These are phyloP conservation scores for Eulemur rufifrons DNA, from an alignment of 2,113 vertebrate genomes.

Conservation along the genomic window DNA sequence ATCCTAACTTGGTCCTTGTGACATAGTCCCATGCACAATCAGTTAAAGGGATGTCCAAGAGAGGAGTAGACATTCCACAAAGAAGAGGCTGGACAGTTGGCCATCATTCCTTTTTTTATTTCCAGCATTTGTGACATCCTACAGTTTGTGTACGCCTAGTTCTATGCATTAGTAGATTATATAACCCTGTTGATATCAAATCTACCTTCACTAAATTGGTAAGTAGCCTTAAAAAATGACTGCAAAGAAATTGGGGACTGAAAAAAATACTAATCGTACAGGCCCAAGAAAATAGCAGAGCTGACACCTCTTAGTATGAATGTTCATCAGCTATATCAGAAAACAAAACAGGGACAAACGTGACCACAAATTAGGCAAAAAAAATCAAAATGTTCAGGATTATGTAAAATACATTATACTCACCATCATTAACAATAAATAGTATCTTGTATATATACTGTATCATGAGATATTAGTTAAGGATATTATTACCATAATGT, in stretches of 20 bases:
- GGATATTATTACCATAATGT: neutral
- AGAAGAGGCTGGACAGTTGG: neutral
- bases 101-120: neutral
- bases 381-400: conserved; percentile 23
- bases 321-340: neutral
- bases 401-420: neutral
- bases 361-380: neutral
- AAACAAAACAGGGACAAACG: neutral
- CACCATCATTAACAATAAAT: neutral
- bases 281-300: neutral
- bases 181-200: neutral
- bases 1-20: neutral
- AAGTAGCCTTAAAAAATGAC: neutral
- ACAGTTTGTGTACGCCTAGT: neutral
- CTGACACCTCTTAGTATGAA: neutral
- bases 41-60: neutral
- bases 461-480: neutral
- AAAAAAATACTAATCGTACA: neutral
- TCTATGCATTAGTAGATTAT: neutral
- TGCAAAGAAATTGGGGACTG: neutral
- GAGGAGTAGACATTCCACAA: neutral
- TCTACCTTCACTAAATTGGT: neutral
- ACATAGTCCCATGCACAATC: neutral
- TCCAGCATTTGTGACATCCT: neutral
- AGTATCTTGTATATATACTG: neutral